Evolutionary conservation across 2,888 invertebrate genomes (phyloP), one percentile per base, ranked within the genome.

Genomic region (Phyllotreta cruciferae): DNA sequence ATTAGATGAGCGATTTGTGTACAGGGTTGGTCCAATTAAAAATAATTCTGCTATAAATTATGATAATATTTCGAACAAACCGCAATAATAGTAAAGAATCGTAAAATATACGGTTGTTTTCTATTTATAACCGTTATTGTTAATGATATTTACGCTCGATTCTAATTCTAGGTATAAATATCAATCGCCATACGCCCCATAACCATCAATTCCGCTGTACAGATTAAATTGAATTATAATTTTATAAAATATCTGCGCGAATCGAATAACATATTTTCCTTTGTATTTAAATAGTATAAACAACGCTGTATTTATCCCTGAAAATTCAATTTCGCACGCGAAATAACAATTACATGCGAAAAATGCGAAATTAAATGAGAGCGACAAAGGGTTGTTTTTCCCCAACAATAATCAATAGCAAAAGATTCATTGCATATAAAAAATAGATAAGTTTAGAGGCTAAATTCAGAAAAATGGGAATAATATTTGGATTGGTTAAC

Each of bases 191-290:
- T 24, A 24, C 11, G 13, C 6, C n/a, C 14, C n/a, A 49, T 49
- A 49, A 49, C 9, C 36, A 35, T 49, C 9, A 10, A 49, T 38
- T 37, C 34, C 34, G 52, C 34, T 52, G 9, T 52, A 37, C 14
- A 11, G 52, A 52, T 52, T 37, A 52, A 52, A 52, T 11, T 52
- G 37, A 37, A 52, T 37, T 52, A 38, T 52, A 52, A 52, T 38
- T 52, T 52, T 37, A 52, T 37, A 11, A 37, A 52, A 52, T 52
- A 52, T 37, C 13, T 38, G n/a, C 38, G 8, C 34, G 24, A 24
- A 24, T 13, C 37, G 34, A 49, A 52, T 37, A 52, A 52, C 52
- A 52, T 52, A 52, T 52, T 52, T 52, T 52, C 5, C 37, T 52
- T 52, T 52, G 38, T 52, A 37, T 37, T 52, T 52, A 37, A 37